Percentiles rank a stretch among this genome's conserved stretches.
phyloP scores from a whole-genome alignment of 2,888 invertebrate genomes.

The Lasius platythorax region DNA sequence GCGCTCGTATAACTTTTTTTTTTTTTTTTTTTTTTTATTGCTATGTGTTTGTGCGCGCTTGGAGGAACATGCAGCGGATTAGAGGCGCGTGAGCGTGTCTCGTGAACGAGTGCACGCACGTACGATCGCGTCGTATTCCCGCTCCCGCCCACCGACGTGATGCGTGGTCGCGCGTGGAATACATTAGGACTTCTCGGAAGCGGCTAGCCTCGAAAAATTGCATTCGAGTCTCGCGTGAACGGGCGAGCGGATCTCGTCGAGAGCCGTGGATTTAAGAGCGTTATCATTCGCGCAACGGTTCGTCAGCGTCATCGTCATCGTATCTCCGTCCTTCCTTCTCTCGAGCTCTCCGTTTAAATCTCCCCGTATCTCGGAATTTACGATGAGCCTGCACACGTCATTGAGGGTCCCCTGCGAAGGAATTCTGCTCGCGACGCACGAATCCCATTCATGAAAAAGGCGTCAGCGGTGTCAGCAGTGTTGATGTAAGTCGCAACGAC shows the following conservation, averaged over 20 bases:
- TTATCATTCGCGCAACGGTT: not conserved
- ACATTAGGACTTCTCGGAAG: constrained; percentile 63
- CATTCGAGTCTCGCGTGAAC: constrained; percentile 33
- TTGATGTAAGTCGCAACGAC: not conserved
- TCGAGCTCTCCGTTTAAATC: not conserved
- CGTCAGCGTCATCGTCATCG: too few species aligned
- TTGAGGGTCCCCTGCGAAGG: constrained; percentile 54
- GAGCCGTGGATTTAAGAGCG: not conserved
- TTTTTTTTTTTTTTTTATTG: constrained; percentile 19
- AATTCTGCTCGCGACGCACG: constrained; percentile 58
- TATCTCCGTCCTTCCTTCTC: not conserved
- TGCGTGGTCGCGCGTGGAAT: constrained; percentile 61
- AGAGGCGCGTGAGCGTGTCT: constrained; percentile 14
- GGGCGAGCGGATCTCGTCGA: not conserved
- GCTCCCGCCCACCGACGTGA: constrained; percentile 26
- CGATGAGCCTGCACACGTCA: constrained; percentile 70
- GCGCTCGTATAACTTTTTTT: constrained; percentile 46
- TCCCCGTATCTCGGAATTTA: constrained; percentile 38
- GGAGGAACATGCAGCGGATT: constrained; percentile 2
- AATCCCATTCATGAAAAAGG: constrained; percentile 69
- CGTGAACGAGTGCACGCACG: not conserved
- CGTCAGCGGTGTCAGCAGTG: not conserved
- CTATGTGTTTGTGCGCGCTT: constrained; percentile 2
- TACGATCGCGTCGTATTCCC: not conserved
- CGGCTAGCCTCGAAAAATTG: constrained; percentile 57